Evolutionary conservation across 2,888 invertebrate species (phyloP).

Genomic region (Dichetophora obliterata): DNA sequence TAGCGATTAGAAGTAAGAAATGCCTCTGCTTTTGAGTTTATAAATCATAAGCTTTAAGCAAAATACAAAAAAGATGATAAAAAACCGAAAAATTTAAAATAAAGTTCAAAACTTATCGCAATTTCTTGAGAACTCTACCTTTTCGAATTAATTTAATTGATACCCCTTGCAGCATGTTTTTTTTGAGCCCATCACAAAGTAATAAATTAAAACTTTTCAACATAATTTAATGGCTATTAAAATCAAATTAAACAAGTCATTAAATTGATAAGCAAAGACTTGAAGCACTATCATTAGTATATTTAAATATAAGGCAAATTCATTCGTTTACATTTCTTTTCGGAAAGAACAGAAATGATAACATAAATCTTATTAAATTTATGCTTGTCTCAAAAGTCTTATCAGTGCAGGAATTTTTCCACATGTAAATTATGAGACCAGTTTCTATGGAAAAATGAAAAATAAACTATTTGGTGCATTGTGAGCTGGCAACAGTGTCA

Average conservation of each 20-base stretch:
- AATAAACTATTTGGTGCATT: too few species aligned
- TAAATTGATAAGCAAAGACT: slow-evolving; percentile 43
- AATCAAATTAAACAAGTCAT: slow-evolving; percentile 50
- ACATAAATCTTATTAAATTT: too few species aligned
- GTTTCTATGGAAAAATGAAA: too few species aligned
- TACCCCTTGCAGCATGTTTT: background rate
- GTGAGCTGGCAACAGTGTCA: too few species aligned
- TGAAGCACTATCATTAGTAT: background rate
- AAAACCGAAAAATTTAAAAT: background rate
- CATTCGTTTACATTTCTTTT: background rate
- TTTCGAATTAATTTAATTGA: background rate
- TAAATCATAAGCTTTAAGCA: too few species aligned
- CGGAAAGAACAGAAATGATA: background rate
- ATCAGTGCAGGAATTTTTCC: too few species aligned
- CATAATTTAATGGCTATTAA: slow-evolving; percentile 60
- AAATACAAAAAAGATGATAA: background rate
- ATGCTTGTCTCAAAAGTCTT: too few species aligned
- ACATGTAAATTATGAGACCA: too few species aligned
- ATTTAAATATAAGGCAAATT: background rate
- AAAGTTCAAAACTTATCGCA: background rate
- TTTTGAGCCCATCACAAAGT: slow-evolving; percentile 39
- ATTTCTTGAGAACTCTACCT: background rate
- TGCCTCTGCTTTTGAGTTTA: too few species aligned
- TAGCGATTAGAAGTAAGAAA: too few species aligned
- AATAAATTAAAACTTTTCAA: slow-evolving; percentile 48